Percentiles rank a stretch among this genome's conserved stretches.
Evolutionary conservation across 2,888 invertebrate species (phyloP).

Genomic region (Melinaea menophilus): DNA sequence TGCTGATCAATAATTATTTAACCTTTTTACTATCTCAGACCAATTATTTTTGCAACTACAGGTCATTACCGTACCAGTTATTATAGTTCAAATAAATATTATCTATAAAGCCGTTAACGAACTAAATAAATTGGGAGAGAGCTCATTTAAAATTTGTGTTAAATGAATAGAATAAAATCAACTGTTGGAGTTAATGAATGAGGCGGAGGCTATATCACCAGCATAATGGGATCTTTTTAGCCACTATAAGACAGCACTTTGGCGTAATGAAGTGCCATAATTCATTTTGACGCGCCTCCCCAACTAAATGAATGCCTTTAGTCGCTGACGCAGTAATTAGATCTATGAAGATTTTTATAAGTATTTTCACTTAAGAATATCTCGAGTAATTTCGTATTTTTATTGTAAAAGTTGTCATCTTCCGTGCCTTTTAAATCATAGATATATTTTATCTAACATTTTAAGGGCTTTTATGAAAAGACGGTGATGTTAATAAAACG

Average conservation of each 20-base stretch:
- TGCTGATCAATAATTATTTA: too few species aligned
- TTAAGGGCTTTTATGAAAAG: slow-evolving; percentile 7
- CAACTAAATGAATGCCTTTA: slow-evolving; percentile 51
- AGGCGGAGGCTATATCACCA: slow-evolving; percentile 50
- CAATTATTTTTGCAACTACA: not conserved
- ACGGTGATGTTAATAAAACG: slow-evolving; percentile 14
- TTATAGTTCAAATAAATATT: too few species aligned
- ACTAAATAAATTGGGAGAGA: slow-evolving; percentile 9
- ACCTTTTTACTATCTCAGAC: not conserved
- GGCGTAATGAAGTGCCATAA: slow-evolving; percentile 60
- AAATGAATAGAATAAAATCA: slow-evolving; percentile 28
- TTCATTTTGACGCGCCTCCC: slow-evolving; percentile 63
- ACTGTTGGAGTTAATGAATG: slow-evolving; percentile 30
- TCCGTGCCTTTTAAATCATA: not conserved
- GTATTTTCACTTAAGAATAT: slow-evolving; percentile 14
- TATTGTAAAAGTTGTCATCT: too few species aligned
- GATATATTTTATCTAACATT: slow-evolving; percentile 3
- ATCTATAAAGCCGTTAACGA: not conserved
- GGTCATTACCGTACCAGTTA: not conserved
- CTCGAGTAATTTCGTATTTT: too few species aligned
- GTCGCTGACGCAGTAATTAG: slow-evolving; percentile 53
- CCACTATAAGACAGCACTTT: slow-evolving; percentile 73
- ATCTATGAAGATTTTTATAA: slow-evolving; percentile 39
- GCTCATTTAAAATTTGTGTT: slow-evolving; percentile 9
- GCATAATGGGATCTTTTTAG: slow-evolving; percentile 73